Percentiles rank a stretch among this genome's conserved stretches.
These are phyloP conservation scores for Caiman crocodilus DNA, from an alignment of 2,797 vertebrate species.

Conservation along the genomic window DNA sequence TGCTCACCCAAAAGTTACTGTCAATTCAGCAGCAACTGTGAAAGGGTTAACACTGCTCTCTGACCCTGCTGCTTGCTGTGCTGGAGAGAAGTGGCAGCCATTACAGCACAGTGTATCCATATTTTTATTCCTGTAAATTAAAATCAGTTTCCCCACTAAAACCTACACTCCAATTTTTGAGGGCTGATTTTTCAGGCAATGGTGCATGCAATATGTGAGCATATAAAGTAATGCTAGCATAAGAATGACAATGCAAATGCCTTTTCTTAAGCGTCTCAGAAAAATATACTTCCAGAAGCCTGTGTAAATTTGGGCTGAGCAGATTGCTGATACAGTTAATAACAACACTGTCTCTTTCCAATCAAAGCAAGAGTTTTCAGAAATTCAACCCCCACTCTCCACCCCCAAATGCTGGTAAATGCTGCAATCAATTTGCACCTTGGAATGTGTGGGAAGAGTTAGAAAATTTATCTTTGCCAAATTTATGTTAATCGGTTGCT, in stretches of 20 bases:
- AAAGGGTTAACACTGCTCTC: no score
- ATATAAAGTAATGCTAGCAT: neutral
- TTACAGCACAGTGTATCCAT: no score
- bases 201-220: no score
- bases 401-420: conserved; percentile 25
- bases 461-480: conserved; percentile 46
- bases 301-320: conserved; percentile 19
- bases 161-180: no score
- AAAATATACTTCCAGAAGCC: neutral
- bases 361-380: neutral
- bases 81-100: no score
- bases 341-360: neutral
- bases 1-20: no score
- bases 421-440: conserved; percentile 34
- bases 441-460: conserved; percentile 44
- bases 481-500: conserved; percentile 48
- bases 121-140: no score
- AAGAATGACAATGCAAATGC: neutral
- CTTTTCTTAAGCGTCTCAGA: neutral
- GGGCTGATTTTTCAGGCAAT: no score
- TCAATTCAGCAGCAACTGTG: no score
- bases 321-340: neutral
- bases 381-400: neutral
- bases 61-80: no score
- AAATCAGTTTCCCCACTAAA: no score